These are phyloP conservation scores for Alauda arvensis DNA, from an alignment of 2,797 vertebrate species.

Conservation along the genomic window DNA sequence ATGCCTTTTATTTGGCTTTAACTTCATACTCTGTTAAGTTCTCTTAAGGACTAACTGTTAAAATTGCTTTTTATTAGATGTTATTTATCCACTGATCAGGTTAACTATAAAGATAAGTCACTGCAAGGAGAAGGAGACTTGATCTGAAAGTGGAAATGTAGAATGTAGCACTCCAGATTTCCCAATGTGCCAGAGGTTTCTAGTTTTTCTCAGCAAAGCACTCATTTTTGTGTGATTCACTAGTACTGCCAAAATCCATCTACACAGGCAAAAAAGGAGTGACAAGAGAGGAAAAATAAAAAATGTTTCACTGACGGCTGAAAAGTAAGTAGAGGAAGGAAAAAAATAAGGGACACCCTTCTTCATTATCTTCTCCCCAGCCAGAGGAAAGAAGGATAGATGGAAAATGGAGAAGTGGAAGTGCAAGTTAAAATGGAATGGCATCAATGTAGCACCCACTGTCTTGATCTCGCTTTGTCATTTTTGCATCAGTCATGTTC, in stretches of 20 bases:
- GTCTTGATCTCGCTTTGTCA: neutral
- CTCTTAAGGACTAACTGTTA: neutral
- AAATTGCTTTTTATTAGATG: neutral
- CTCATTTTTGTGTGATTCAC: neutral
- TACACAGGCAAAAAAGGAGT: neutral
- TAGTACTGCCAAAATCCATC: neutral
- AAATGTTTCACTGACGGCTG: neutral
- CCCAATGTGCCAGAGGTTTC: neutral
- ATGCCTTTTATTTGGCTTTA: neutral
- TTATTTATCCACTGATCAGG: slow-evolving; percentile 1
- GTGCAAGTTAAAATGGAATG: neutral
- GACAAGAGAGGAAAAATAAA: neutral
- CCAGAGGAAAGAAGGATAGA: neutral
- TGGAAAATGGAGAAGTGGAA: neutral
- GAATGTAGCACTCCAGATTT: neutral
- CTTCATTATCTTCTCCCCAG: neutral
- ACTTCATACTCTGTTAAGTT: neutral
- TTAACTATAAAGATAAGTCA: neutral
- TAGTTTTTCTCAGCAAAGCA: neutral
- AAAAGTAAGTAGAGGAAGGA: neutral
- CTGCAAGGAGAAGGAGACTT: neutral
- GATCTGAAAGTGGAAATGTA: neutral
- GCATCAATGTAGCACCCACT: neutral
- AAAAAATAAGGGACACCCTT: neutral
- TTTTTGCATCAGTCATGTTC: neutral